Evolutionary conservation across 2,888 invertebrate species (phyloP), one percentile per base, ranked within the genome.

Genomic region (Cheilosia impressa): DNA sequence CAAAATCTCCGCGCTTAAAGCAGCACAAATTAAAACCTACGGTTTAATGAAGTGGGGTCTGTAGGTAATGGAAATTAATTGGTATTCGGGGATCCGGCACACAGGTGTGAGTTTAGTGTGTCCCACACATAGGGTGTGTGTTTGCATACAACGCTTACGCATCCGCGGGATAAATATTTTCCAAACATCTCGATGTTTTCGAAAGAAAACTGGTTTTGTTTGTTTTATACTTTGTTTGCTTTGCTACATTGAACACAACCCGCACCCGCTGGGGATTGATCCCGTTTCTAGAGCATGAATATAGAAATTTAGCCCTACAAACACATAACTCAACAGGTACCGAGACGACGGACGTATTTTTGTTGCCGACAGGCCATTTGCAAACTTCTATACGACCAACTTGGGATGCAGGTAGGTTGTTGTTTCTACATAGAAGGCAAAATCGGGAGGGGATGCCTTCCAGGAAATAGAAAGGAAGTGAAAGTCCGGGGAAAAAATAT

Each of bases 301-400:
- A 79, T 63, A 73, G 75, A 79, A 84, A 79, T 84, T 75, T 52
- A 58, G 62, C 65, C 53, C 75, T 27, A 75, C 43, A 47, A 75
- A 43, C 65, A 60, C 80, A 84, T 84, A 80, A 85, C 45, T 85
- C 85, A 85, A 85, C 85, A 85, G 81, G 85, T 85, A 75, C 68
- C 71, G 68, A 72, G 81, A 68, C 72, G 19, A 27, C 27, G 27
- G 27, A 6, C 27, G 27, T 55, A 17, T 22, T 22, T 9, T 50
- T 68, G 68, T 43, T 68, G 62, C 62, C 57, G 80, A 71, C 71
- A 63, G 66, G 57, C 72, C 71, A 72, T 81, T 85, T 72, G 72
- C 55, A 24, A 79, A 69, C 41, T 71, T 60, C 31, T 31, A 31
- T 72, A 75, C 81, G 76, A 81, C 66, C 72, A 52, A 77, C 81